Evolutionary conservation across 2,113 vertebrate species (phyloP).

Genomic region (Ceratotherium simum): DNA sequence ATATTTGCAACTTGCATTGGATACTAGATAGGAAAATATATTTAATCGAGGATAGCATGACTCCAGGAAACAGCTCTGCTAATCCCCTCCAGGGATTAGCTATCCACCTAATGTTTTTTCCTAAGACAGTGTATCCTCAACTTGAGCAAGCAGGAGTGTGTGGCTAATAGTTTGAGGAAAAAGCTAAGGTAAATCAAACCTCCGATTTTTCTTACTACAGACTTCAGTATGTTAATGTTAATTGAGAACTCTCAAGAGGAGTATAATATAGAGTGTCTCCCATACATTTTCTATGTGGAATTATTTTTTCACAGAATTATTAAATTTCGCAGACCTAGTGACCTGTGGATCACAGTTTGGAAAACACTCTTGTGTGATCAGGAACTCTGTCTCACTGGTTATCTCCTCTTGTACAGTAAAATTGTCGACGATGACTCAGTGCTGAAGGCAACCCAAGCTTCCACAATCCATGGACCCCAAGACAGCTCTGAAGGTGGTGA

Average conservation of each 20-base stretch:
- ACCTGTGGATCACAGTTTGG: background rate
- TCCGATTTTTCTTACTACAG: background rate
- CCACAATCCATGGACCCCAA: too few relatives aligned
- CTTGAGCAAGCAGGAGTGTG: background rate
- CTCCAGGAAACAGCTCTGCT: background rate
- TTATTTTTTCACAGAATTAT: background rate
- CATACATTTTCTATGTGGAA: background rate
- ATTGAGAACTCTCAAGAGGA: background rate
- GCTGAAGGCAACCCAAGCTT: too few relatives aligned
- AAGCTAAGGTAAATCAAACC: background rate
- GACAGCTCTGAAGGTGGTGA: background rate
- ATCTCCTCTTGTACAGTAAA: background rate
- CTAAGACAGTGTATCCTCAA: background rate
- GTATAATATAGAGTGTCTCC: background rate
- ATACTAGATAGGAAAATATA: background rate
- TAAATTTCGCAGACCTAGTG: background rate
- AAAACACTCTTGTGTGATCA: background rate
- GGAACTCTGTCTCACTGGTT: background rate
- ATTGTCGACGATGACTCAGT: background rate
- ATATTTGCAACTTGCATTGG: background rate
- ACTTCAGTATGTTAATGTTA: background rate
- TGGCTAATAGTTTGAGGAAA: background rate
- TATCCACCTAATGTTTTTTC: background rate
- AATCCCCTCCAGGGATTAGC: background rate
- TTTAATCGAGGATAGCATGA: background rate